These are phyloP conservation scores for Paramisgurnus dabryanus DNA, from an alignment of 2,113 vertebrate species.

Conservation along the genomic window DNA sequence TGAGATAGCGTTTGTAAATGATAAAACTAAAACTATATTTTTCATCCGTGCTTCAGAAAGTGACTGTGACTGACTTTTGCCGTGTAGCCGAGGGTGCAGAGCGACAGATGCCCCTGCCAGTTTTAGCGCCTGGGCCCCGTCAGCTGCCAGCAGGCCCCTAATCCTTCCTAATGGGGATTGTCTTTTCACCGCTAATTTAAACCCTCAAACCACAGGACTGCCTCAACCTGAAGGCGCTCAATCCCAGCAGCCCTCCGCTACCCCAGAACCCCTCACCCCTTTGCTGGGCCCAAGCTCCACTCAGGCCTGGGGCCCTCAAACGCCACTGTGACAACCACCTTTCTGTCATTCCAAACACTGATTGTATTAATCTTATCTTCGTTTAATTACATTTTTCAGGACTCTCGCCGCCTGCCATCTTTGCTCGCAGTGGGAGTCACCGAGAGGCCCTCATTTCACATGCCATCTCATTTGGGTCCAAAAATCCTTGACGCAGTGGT, in stretches of 20 bases:
- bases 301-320: slow-evolving; percentile 57
- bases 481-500: slow-evolving; percentile 69
- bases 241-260: slow-evolving; percentile 69
- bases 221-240: slow-evolving; percentile 74
- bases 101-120: slow-evolving; percentile 78
- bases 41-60: background rate
- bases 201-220: slow-evolving; percentile 75
- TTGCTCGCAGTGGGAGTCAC: slow-evolving; percentile 74
- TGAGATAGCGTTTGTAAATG: no score
- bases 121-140: slow-evolving; percentile 67
- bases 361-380: slow-evolving; percentile 81
- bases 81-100: slow-evolving; percentile 69
- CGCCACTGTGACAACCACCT: slow-evolving; percentile 75
- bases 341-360: slow-evolving; percentile 77
- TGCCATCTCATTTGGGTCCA: slow-evolving; percentile 75
- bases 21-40: no score
- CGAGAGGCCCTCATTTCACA: slow-evolving; percentile 73
- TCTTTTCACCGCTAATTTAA: slow-evolving; percentile 82
- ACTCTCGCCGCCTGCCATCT: slow-evolving; percentile 78
- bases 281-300: slow-evolving; percentile 41
- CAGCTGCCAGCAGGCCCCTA: slow-evolving; percentile 76
- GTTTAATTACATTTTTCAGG: slow-evolving; percentile 83
- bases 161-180: slow-evolving; percentile 83
- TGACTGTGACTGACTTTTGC: slow-evolving; percentile 71
- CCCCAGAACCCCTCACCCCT: slow-evolving; percentile 33